phyloP scores from a whole-genome alignment of 2,888 invertebrate species.

The Sesamia inferens region DNA sequence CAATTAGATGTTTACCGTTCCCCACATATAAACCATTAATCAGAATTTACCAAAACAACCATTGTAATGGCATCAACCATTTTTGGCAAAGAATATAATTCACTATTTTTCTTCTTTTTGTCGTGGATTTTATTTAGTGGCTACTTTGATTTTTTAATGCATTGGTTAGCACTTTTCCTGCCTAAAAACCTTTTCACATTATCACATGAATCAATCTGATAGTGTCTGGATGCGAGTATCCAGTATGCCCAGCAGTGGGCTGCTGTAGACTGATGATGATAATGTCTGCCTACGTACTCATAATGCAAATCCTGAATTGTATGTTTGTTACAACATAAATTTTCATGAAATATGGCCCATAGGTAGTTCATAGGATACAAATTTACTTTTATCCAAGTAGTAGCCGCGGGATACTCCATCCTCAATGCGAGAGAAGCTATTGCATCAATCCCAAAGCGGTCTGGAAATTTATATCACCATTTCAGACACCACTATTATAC shows the following conservation, averaged over 20 bases:
- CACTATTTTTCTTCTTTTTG: background rate
- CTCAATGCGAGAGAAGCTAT: background rate
- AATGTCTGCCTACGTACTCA: background rate
- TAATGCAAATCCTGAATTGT: background rate
- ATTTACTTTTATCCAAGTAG: background rate
- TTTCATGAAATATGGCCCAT: background rate
- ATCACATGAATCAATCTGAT: background rate
- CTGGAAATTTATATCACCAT: constrained; percentile 15
- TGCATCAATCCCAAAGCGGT: constrained; percentile 22
- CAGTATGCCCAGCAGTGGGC: background rate
- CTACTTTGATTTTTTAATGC: background rate
- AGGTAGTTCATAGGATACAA: background rate
- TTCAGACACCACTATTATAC: constrained; percentile 16
- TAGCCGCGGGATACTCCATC: background rate
- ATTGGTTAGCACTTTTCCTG: background rate
- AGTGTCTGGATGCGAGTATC: no score
- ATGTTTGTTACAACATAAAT: background rate
- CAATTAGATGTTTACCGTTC: constrained; percentile 49
- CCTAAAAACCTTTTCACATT: background rate
- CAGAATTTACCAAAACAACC: constrained; percentile 49
- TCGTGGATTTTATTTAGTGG: background rate
- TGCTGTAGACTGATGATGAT: background rate
- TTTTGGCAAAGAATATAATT: constrained; percentile 11
- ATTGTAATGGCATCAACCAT: constrained; percentile 7
- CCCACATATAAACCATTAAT: constrained; percentile 48